Base-by-base conservation (phyloP, 2,888 invertebrate species). In the Heliconius erato region DNA sequence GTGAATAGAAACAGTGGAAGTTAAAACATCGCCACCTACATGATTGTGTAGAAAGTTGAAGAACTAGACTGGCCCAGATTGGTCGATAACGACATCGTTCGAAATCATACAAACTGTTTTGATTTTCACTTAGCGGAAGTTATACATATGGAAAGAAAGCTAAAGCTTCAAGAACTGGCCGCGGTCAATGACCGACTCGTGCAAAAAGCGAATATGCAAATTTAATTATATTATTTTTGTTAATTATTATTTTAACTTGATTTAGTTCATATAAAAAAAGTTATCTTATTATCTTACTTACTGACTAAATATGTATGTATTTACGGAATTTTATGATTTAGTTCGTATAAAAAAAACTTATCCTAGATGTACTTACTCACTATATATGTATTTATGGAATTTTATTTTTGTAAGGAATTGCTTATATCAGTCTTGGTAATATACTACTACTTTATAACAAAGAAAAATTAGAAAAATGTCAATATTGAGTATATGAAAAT, bases 1-100 rank as follows among this genome's bases (percentile, higher is more conserved):
- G 49, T 32, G 3, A 12, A 28, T 28, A 12, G 14, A 84, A 88
- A 81, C 86, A 84, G 86, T 88, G 85, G 87, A 89, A 89, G 87
- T 89, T 86, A 88, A 89, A 89, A 91, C 90, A 91, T 91, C 92
- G 91, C 91, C 92, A 91, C 91, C 91, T 91, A 93, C 93, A 89
- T 90, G 32, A 32, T 32, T 32, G 89, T 90, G 89, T 95, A 95
- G 95, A 95, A 95, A 95, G 95, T 95, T 94, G 94, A 92, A 91
- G 92, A 95, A 95, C 94, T 95, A 93, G 94, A 93, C 89, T 91
- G 91, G 89, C 91, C 92, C 89, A 91, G 91, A 92, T 92, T 90
- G 91, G 91, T 89, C 89, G 87, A 88, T 89, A 87, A 88, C 89
- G 84, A 91, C 89, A 90, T 89, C 85, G 82, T 86, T 87, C 86